A percentile compares a stretch with the other conserved stretches of the same genome.
Evolutionary conservation across 2,113 vertebrate genomes (phyloP).

Genomic region (Apodemus sylvaticus): DNA sequence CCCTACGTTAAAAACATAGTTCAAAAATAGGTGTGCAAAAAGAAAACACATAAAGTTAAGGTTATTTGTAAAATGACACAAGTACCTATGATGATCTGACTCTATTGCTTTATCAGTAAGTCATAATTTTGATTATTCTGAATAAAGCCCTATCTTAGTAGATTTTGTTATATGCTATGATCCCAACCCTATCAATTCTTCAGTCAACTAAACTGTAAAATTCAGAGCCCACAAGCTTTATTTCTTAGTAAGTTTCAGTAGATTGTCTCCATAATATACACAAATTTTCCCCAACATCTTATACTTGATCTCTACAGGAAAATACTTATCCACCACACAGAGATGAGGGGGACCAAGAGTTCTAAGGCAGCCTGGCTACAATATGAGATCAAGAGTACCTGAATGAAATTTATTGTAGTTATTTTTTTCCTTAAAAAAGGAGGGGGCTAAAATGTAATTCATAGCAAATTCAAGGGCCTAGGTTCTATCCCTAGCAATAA

Average conservation of each 20-base stretch:
- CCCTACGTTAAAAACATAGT: constrained; percentile 11
- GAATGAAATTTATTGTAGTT: neutral
- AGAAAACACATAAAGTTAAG: neutral
- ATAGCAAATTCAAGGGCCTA: neutral
- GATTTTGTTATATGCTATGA: neutral
- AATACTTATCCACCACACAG: neutral
- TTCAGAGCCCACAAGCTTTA: neutral
- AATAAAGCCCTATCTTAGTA: constrained; percentile 21
- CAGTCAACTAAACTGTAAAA: neutral
- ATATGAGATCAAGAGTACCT: neutral
- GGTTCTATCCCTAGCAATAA: neutral
- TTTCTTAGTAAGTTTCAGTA: neutral
- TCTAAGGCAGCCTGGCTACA: neutral
- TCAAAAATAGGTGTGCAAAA: neutral
- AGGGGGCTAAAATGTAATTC: neutral
- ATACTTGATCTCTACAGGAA: neutral
- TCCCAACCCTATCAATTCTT: neutral
- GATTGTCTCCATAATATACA: neutral
- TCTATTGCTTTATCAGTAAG: constrained; percentile 2
- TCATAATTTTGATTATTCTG: neutral
- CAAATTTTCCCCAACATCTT: neutral
- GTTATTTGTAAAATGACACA: neutral
- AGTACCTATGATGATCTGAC: neutral
- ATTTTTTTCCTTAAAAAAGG: neutral
- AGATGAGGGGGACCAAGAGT: neutral